Percentiles rank a stretch among this genome's conserved stretches.
Evolutionary conservation across 2,113 vertebrate genomes (phyloP).

Genomic region (Melanocharis versteri): DNA sequence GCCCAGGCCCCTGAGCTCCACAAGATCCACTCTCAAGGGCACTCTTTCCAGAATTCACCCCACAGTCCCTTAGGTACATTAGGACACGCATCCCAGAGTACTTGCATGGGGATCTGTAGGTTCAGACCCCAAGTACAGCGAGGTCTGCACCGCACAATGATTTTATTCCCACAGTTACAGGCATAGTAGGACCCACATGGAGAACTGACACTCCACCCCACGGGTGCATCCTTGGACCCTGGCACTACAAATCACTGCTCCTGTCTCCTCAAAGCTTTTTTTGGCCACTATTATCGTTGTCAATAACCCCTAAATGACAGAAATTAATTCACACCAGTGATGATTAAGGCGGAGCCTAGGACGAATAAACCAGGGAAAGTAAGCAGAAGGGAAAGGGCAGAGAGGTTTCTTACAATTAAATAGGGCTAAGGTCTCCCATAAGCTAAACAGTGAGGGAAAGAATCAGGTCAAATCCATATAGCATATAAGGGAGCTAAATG

Average conservation of each 20-base stretch:
- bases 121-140: background rate
- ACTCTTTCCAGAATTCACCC: background rate
- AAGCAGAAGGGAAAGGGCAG: background rate
- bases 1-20: background rate
- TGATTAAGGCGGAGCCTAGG: background rate
- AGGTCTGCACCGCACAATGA: background rate
- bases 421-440: background rate
- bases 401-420: background rate
- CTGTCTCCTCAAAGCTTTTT: background rate
- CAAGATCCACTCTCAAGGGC: background rate
- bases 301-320: background rate
- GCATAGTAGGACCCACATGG: background rate
- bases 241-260: background rate
- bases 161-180: background rate
- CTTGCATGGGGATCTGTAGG: background rate
- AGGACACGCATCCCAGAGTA: background rate
- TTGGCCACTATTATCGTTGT: background rate
- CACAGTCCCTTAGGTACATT: background rate
- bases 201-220: background rate
- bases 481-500: background rate
- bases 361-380: background rate
- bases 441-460: background rate
- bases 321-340: background rate
- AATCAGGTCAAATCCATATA: background rate
- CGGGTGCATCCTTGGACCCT: background rate